Percentiles rank a stretch among this genome's conserved stretches.
phyloP scores from a whole-genome alignment of 2,113 vertebrate genomes.

The Phylloscopus trochilus region DNA sequence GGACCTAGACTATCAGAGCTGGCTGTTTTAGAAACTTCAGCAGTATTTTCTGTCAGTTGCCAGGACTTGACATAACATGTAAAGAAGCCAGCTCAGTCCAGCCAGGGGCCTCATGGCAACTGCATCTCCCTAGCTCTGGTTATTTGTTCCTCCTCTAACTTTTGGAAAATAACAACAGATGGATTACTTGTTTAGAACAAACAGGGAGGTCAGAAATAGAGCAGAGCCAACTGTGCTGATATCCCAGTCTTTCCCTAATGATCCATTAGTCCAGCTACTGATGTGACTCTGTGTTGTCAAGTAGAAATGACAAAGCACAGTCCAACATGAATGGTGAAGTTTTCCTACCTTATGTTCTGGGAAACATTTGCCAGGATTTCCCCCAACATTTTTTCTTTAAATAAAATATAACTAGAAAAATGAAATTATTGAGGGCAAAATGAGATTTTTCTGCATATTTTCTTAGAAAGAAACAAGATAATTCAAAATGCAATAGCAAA shows the following conservation, averaged over 20 bases:
- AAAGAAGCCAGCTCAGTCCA: background rate
- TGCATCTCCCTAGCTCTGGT: background rate
- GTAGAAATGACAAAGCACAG: background rate
- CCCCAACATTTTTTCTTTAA: background rate
- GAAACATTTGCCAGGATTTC: background rate
- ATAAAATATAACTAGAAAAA: background rate
- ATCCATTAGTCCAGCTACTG: constrained; percentile 20
- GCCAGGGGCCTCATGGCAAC: background rate
- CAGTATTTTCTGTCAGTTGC: background rate
- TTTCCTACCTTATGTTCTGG: background rate
- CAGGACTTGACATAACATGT: background rate
- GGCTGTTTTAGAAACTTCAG: background rate
- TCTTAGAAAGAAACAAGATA: background rate
- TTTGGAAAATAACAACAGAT: constrained; percentile 47
- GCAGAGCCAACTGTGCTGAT: constrained; percentile 3
- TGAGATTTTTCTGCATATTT: background rate
- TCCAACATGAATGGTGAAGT: background rate
- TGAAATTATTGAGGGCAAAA: background rate
- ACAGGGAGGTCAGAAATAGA: background rate
- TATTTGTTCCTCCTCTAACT: background rate
- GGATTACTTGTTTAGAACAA: constrained; percentile 37
- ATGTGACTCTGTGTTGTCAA: background rate
- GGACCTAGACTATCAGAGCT: background rate
- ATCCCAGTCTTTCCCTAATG: background rate
- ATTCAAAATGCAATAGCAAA: background rate